phyloP scores from a whole-genome alignment of 2,888 invertebrate genomes.

The Aphidius colemani region DNA sequence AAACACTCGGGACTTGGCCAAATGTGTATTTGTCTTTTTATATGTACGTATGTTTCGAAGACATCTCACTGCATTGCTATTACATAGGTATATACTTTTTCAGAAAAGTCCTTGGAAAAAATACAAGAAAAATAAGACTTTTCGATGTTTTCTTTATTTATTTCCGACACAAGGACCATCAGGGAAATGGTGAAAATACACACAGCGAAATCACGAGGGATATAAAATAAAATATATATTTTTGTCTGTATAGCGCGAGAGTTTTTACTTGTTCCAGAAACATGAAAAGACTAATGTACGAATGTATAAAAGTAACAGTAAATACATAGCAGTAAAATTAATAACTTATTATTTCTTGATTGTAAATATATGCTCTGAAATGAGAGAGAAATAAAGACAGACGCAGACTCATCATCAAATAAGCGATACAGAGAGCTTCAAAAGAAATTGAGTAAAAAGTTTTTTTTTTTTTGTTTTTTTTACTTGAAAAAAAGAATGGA shows the following conservation, averaged over 20 bases:
- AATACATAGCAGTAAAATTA: too few relatives aligned
- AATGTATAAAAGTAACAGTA: too few relatives aligned
- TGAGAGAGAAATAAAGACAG: conserved; percentile 28
- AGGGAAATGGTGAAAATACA: conserved; percentile 8
- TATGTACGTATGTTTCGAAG: conserved; percentile 12
- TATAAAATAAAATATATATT: conserved; percentile 4
- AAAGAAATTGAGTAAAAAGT: neutral
- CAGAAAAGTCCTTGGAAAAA: too few relatives aligned
- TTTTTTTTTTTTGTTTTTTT: too few relatives aligned
- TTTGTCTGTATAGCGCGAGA: neutral
- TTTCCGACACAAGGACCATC: conserved; percentile 21
- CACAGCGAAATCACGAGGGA: neutral
- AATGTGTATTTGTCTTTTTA: conserved; percentile 1
- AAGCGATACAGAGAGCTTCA: conserved; percentile 10
- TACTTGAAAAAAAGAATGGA: too few relatives aligned
- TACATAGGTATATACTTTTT: too few relatives aligned
- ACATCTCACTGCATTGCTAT: neutral
- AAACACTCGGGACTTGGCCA: conserved; percentile 16
- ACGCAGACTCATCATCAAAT: conserved; percentile 18
- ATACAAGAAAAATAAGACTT: conserved; percentile 25
- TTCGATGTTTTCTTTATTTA: conserved; percentile 30
- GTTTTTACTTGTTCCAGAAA: neutral
- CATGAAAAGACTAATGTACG: too few relatives aligned
- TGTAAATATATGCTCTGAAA: neutral
- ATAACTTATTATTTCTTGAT: too few relatives aligned